Base-by-base conservation (phyloP, 2,888 invertebrate species). In the Ennomos erosarius region DNA sequence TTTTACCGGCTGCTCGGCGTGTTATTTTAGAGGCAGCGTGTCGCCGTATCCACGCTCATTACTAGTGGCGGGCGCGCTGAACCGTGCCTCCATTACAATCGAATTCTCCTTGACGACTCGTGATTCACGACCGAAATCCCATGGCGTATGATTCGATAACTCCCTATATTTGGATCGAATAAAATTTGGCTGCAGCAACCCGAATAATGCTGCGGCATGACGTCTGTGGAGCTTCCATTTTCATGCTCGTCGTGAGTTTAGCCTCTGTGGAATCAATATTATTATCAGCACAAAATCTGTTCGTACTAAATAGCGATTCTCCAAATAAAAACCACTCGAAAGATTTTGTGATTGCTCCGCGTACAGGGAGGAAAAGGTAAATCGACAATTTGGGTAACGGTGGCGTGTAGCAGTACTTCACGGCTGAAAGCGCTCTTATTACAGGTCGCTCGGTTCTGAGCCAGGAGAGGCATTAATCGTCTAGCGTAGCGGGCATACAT, bases 21-120 rank as follows among this genome's bases (percentile, higher is more conserved):
- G 74, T 80, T 80, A 82, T 74, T 71, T 71, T 65, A 66, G 65
- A 73, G 73, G 68, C 68, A 69, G 68, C 74, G 74, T 74, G 78
- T 76, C 79, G 75, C 76, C 75, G 77, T 77, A 82, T 80, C 81
- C 79, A 74, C 81, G 83, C 81, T 85, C 84, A 87, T 88, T 87
- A 87, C 74, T 75, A 80, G 71, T 76, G 74, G 65, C 74, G 76
- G 72, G 72, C 69, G 78, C 87, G 76, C 76, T 81, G 78, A 85
- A 75, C 84, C 85, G 76, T 85, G 82, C 76, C 69, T 73, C 79
- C 78, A 82, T 85, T 81, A 83, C 82, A 85, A 85, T 85, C 83
- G 77, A 82, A 87, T 86, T 79, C 81, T 76, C 79, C 78, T 79
- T 81, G 84, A 86, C 82, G 81, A 84, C 75, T 88, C 88, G 84